Conservation (phyloP, 2,113 vertebrate species). For the Hystrix brachyura region DNA sequence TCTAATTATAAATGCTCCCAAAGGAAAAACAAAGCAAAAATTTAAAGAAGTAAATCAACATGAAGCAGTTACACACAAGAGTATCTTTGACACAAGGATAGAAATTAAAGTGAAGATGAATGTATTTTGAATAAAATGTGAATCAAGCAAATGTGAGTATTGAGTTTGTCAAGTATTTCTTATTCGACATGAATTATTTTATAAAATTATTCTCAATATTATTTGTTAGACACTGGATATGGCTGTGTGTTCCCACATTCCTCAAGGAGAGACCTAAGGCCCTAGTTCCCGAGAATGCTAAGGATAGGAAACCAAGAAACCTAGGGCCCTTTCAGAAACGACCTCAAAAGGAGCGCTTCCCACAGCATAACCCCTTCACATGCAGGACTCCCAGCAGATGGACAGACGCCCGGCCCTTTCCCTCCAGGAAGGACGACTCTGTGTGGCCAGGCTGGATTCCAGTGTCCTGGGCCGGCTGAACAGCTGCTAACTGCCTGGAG, state of each 20-base stretch:
- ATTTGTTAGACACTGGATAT: neutral
- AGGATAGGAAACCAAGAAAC: too few relatives aligned
- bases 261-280: fast-evolving
- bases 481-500: fast-evolving
- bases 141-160: neutral
- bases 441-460: neutral
- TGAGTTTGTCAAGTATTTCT: neutral
- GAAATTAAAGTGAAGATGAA: neutral
- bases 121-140: conserved; percentile 15
- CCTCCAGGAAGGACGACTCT: neutral
- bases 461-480: neutral
- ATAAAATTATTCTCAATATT: neutral
- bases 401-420: neutral
- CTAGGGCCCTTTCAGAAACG: neutral
- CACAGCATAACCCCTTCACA: neutral
- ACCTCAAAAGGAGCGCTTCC: neutral
- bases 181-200: neutral
- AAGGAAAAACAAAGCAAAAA: neutral
- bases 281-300: neutral
- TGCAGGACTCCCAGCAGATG: neutral
- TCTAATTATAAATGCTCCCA: neutral
- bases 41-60: neutral
- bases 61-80: neutral
- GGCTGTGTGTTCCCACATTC: fast-evolving
- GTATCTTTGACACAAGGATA: neutral